Evolutionary conservation across 1,140 invertebrate species (phyloP).

Genomic region (Rhynchophorus ferrugineus): DNA sequence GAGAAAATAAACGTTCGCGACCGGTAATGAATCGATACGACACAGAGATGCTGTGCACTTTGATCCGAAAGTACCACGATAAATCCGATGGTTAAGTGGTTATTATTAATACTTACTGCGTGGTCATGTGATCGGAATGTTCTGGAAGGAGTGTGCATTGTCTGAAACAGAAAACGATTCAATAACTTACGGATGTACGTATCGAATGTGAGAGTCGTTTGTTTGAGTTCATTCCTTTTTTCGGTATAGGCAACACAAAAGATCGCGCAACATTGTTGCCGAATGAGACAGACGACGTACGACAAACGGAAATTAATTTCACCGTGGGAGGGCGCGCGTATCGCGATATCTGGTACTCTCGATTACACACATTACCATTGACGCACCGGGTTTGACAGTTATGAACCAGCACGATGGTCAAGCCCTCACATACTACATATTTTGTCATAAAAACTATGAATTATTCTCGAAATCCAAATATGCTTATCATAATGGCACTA

Average conservation of each 20-base stretch:
- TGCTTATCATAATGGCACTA: too few species aligned
- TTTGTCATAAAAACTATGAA: too few species aligned
- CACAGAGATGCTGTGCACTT: constrained; percentile 2
- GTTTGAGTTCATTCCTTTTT: constrained; percentile 7
- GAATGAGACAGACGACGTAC: not conserved
- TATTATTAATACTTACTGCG: constrained; percentile 22
- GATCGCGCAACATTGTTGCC: not conserved
- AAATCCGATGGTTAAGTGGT: constrained; percentile 15
- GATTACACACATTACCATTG: too few species aligned
- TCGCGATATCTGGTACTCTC: too few species aligned
- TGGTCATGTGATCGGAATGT: constrained; percentile 18
- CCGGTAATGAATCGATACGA: not conserved
- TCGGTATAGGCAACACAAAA: constrained; percentile 7
- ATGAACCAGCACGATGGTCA: too few species aligned
- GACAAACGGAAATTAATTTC: not conserved
- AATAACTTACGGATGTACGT: constrained; percentile 12
- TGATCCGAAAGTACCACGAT: constrained; percentile 16
- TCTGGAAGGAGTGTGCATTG: constrained; percentile 8
- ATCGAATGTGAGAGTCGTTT: not conserved
- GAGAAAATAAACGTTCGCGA: not conserved
- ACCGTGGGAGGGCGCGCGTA: too few species aligned
- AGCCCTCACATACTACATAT: too few species aligned
- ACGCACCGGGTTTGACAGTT: too few species aligned
- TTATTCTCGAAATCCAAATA: too few species aligned
- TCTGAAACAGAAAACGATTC: constrained; percentile 18